A percentile compares a stretch with the other conserved stretches of the same genome.
phyloP scores from a whole-genome alignment of 2,888 invertebrate species.

The Acanthosoma haemorrhoidale region DNA sequence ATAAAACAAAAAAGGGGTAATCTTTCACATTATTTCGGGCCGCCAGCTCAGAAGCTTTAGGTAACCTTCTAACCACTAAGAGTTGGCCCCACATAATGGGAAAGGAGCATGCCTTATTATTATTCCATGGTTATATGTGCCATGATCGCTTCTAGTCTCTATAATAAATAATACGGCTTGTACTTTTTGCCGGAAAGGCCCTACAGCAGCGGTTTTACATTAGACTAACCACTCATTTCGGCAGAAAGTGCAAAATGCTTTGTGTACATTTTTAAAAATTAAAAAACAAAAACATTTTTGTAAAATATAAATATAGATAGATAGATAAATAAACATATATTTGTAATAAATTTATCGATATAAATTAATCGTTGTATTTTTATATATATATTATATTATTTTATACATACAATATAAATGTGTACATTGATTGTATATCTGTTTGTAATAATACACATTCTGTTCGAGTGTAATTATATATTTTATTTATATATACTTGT shows the following conservation, averaged over 20 bases:
- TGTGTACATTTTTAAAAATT: neutral
- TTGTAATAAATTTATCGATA: neutral
- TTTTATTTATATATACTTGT: neutral
- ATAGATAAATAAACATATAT: constrained; percentile 11
- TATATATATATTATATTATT: constrained; percentile 5
- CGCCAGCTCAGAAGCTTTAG: too few species aligned
- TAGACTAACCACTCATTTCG: neutral
- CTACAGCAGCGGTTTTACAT: neutral
- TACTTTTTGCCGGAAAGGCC: neutral
- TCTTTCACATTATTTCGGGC: too few species aligned
- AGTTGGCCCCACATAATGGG: too few species aligned
- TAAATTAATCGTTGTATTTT: constrained; percentile 1
- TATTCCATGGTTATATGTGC: neutral
- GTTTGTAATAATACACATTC: neutral
- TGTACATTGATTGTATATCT: neutral
- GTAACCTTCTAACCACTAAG: too few species aligned
- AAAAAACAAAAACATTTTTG: neutral
- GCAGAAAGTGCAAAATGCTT: neutral
- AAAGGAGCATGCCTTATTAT: too few species aligned
- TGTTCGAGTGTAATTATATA: neutral
- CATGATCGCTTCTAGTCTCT: neutral
- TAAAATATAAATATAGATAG: neutral
- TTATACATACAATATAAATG: neutral
- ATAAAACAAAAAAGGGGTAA: too few species aligned
- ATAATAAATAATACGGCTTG: neutral